Evolutionary conservation across 2,888 invertebrate genomes (phyloP), one percentile per base, ranked within the genome.

Genomic region (Agrotis puta): DNA sequence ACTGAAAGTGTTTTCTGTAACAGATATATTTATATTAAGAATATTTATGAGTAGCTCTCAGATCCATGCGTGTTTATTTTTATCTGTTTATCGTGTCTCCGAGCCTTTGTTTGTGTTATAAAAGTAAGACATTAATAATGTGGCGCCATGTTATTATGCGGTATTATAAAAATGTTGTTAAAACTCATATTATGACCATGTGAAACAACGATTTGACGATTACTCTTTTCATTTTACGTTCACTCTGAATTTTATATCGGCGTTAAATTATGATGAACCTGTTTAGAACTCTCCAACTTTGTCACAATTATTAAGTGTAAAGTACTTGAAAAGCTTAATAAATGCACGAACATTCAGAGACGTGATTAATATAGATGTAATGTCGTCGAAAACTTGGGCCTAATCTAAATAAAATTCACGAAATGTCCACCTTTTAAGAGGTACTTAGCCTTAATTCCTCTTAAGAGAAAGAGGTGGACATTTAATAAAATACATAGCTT

Each of bases 401-500:
- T 71, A 64, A 81, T 78, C 59, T 76, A 66, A 85, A 79, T 77
- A 79, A 74, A 84, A 79, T 74, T 81, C 39, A 72, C 71, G 50
- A 74, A 80, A 77, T 70, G 65, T 70, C 73, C 70, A 61, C 69
- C 74, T 71, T 79, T 77, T 79, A 75, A 86, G 79, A 80, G 67
- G 71, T 77, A 65, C 84, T 88, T 86, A 72, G 70, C 73, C 67
- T 77, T 85, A 82, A 84, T 80, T 79, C 72, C 83, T 59, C 81
- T 83, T 80, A 75, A 83, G 77, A 79, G 74, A 79, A 87, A 85
- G 81, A 75, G 74, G 77, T 78, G 69, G 72, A 68, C 73, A 70
- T 86, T 85, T 83, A 81, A 83, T 81, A 76, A 83, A 88, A 86
- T 81, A 79, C 80, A 77, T 73, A 63, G 74, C 59, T 76, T 73